phyloP scores from a whole-genome alignment of 2,113 vertebrate genomes.

The Panthera leo region DNA sequence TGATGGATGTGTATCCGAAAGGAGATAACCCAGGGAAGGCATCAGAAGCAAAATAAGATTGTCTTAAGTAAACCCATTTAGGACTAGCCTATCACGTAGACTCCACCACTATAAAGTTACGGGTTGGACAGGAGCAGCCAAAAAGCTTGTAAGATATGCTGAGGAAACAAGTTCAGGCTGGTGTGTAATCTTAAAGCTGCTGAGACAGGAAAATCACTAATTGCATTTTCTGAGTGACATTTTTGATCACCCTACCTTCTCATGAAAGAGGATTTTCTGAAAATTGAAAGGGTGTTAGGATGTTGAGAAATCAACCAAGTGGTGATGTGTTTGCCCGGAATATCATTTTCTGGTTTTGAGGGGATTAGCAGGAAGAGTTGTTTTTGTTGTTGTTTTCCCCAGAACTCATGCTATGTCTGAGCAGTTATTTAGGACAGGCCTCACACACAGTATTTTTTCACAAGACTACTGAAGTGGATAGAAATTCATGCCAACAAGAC shows the following conservation, averaged over 20 bases:
- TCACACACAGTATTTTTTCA: not conserved
- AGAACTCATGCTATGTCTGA: not conserved
- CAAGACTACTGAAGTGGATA: not conserved
- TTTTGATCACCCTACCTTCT: slow-evolving; percentile 51
- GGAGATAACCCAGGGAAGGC: slow-evolving; percentile 35
- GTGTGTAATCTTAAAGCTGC: slow-evolving; percentile 36
- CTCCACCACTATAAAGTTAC: slow-evolving; percentile 28
- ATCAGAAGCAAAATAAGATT: slow-evolving; percentile 56
- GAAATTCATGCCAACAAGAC: slow-evolving; percentile 26
- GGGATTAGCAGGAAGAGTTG: not conserved
- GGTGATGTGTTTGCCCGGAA: not conserved
- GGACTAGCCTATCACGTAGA: not conserved
- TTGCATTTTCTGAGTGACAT: slow-evolving; percentile 61
- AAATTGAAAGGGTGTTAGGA: slow-evolving; percentile 23
- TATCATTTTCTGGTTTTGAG: not conserved
- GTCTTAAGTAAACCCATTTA: slow-evolving; percentile 63
- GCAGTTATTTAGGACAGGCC: not conserved
- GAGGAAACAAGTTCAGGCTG: slow-evolving; percentile 35
- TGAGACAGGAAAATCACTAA: slow-evolving; percentile 63
- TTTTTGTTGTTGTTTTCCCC: not conserved
- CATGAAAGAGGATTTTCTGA: slow-evolving; percentile 56
- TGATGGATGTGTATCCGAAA: slow-evolving; percentile 49
- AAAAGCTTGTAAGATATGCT: slow-evolving; percentile 28
- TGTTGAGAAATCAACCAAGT: slow-evolving; percentile 40
- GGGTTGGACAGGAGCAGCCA: not conserved